phyloP scores from a whole-genome alignment of 2,797 vertebrate species.

The Pseudocheirus occidentalis region DNA sequence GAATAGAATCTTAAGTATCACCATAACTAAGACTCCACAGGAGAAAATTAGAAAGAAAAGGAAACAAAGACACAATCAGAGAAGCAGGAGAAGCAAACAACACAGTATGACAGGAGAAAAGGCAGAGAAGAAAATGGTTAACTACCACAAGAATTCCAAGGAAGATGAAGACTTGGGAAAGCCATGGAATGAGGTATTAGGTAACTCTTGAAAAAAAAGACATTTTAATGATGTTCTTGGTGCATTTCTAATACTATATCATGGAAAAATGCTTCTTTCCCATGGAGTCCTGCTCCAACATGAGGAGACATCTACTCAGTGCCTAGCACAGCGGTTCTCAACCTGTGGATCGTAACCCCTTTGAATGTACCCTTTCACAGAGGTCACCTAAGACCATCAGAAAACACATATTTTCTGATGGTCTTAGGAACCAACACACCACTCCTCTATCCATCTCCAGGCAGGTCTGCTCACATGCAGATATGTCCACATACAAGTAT shows the following conservation, averaged over 20 bases:
- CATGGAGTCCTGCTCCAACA: conserved; percentile 67
- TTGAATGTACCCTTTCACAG: too few relatives aligned
- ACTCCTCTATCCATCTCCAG: too few relatives aligned
- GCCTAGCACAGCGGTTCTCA: background rate
- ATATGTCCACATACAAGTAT: too few relatives aligned
- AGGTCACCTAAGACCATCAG: too few relatives aligned
- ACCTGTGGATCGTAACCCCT: too few relatives aligned
- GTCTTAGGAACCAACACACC: too few relatives aligned
- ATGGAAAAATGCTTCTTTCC: conserved; percentile 70
- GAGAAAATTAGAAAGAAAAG: background rate
- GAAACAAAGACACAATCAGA: background rate
- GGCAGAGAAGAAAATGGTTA: background rate
- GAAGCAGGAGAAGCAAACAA: background rate
- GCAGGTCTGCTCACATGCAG: too few relatives aligned
- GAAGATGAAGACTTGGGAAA: background rate
- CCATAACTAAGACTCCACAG: background rate
- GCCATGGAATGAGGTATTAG: background rate
- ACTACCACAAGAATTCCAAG: background rate
- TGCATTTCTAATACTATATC: conserved; percentile 79
- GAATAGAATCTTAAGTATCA: background rate
- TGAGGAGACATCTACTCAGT: conserved; percentile 69
- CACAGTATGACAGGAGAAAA: background rate
- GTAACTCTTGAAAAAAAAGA: background rate
- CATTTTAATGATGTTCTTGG: conserved; percentile 63
- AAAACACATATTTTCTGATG: too few relatives aligned